Percentiles rank a stretch among this genome's conserved stretches.
These are phyloP conservation scores for Eumaeus atala DNA, from an alignment of 1,140 invertebrate genomes.

Conservation along the genomic window DNA sequence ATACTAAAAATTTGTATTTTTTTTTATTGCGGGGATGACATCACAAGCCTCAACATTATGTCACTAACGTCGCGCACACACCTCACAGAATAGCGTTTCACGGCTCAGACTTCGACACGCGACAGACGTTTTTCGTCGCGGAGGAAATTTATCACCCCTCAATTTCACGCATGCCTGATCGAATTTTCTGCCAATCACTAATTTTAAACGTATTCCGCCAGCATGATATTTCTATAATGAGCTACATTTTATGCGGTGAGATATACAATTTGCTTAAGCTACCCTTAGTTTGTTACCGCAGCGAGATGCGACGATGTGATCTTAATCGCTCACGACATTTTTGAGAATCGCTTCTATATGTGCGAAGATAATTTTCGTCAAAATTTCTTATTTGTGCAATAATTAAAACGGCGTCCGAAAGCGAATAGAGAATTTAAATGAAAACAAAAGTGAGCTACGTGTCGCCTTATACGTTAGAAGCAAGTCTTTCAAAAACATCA, in stretches of 20 bases:
- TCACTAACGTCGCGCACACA: conserved; percentile 2
- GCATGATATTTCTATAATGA: conserved; percentile 40
- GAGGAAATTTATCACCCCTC: conserved; percentile 17
- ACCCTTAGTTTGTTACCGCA: conserved; percentile 25
- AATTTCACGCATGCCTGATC: conserved; percentile 15
- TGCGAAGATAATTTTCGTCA: conserved; percentile 35
- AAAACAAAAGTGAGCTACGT: conserved; percentile 31
- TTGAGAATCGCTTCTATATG: conserved; percentile 33
- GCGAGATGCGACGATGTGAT: neutral
- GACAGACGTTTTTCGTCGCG: neutral
- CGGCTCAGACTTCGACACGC: neutral
- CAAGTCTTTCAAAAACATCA: conserved; percentile 52
- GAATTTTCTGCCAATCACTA: conserved; percentile 29
- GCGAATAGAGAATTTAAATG: conserved; percentile 31
- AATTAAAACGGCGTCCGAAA: conserved; percentile 25
- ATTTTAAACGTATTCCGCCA: conserved; percentile 41
- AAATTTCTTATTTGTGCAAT: conserved; percentile 34
- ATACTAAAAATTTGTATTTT: conserved; percentile 54
- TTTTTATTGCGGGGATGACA: conserved; percentile 15
- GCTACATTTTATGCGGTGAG: conserved; percentile 52
- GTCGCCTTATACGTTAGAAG: conserved; percentile 28
- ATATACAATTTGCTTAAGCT: conserved; percentile 50
- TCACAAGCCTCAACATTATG: conserved; percentile 11
- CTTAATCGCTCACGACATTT: conserved; percentile 45
- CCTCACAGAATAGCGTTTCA: neutral